Evolutionary conservation across 2,113 vertebrate species (phyloP), one percentile per base, ranked within the genome.

Genomic region (Sterna hirundo): DNA sequence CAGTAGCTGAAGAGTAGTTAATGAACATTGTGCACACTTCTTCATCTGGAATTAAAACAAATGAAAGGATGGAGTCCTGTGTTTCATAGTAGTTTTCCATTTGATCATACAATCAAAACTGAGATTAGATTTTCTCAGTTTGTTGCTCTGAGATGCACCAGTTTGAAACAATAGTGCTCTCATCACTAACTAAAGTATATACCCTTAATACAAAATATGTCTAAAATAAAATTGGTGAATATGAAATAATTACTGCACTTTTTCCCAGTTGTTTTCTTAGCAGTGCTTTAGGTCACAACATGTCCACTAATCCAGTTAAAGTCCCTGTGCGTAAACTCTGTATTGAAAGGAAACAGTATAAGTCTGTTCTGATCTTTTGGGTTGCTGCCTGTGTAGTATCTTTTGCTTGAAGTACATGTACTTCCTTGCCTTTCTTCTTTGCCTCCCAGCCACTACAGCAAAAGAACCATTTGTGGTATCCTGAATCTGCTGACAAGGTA

Each of bases 401-500:
- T 52, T 62, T 64, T n/a, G 4, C 23, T n/a, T 72, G 30, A 61
- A 69, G 25, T n/a, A 58, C 29, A 6, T 22, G 10, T 13, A 40
- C 10, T 4, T 70, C 4, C 12, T 65, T n/a, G 13, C 22, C 26
- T 58, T 88, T 22, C 23, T 71, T 77, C 49, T 60, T 47, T 72
- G 4, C 4, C 7, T 64, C 16, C 25, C 22, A 55, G 0, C 1
- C 5, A 7, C 4, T 20, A 13, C 6, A 29, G 38, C 0, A 0
- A 62, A 40, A 13, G 29, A 72, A 38, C 2, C 2, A 6, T 29
- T 12, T 70, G 36, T 2, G 1, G 9, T 26, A 10, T 32, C 36
- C 32, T 65, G 38, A 13, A 68, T 76, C 21, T 86, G 20, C 46
- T 65, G n/a, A 55, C 32, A 57, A 30, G 7, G 21, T 14, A 29